These are phyloP conservation scores for Leptogaster cylindrica DNA, from an alignment of 2,888 invertebrate genomes.

Conservation along the genomic window DNA sequence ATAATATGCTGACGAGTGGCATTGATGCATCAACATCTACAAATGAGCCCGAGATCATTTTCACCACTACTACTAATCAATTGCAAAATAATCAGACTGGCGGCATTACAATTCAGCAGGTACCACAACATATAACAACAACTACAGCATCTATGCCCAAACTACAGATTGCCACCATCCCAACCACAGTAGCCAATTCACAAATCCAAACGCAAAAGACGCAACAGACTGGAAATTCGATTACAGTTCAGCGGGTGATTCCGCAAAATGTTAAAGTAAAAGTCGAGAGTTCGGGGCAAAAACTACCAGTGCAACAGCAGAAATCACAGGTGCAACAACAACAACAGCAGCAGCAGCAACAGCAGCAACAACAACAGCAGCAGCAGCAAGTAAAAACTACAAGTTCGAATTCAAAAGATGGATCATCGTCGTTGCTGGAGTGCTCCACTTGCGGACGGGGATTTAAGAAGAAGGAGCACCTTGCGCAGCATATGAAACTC, in stretches of 20 bases:
- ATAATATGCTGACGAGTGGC: conserved; percentile 41
- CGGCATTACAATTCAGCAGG: conserved; percentile 48
- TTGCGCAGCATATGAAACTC: conserved; percentile 72
- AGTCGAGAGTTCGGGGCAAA: conserved; percentile 45
- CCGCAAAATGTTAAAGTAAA: conserved; percentile 41
- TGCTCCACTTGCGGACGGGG: conserved; percentile 70
- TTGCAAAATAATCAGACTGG: conserved; percentile 48
- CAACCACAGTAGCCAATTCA: conserved; percentile 41
- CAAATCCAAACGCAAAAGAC: conserved; percentile 49
- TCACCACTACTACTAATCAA: conserved; percentile 48
- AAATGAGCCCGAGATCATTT: conserved; percentile 50
- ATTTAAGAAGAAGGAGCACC: conserved; percentile 73
- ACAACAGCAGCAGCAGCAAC: conserved; percentile 26
- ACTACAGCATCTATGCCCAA: conserved; percentile 38
- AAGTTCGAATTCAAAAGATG: neutral
- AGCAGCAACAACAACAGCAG: conserved; percentile 29
- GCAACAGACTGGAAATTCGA: conserved; percentile 35
- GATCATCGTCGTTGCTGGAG: conserved; percentile 49
- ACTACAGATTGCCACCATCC: conserved; percentile 47
- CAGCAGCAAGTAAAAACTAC: conserved; percentile 20
- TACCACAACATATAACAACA: conserved; percentile 48
- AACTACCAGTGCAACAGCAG: conserved; percentile 53
- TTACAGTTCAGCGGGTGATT: conserved; percentile 47
- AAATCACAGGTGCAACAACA: conserved; percentile 55
- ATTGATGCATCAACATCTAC: conserved; percentile 54